Base-by-base conservation (phyloP, 2,797 vertebrate species). In the Pseudochromis fuscus region DNA sequence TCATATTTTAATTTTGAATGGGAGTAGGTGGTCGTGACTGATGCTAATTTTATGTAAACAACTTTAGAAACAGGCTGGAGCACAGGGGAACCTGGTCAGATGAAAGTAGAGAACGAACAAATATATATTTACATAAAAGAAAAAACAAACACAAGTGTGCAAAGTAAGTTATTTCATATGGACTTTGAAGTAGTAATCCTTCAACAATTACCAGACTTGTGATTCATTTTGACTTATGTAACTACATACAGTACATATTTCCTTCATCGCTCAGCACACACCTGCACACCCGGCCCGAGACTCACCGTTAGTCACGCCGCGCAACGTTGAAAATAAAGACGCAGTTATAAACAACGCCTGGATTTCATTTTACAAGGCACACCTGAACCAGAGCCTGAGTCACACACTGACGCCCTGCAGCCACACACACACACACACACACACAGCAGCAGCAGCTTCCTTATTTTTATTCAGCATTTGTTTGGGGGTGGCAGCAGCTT, bases 381-480 rank as follows among this genome's bases (percentile, higher is more conserved):
- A 89, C 84, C 87, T 90, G 77, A 86, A 66, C 35, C 60, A 12
- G 16, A 27, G 48, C 28, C 45, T 85, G 79, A 89, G 74, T 87
- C 84, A 87, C 60, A 57, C 50, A 57, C 25, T 5, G 8, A 59
- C 15, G 2, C 67, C 68, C 61, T 46, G 49, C 58, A 55, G 66
- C 72, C 74, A 69, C 65, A 3, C 71, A 58, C 68, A 62, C 16
- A 57, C 33, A 13, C 46, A 48, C 23, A 2, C 5, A 49, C 58
- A 44, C 57, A 35, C 11, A 10, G 31, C 31, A 7, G 35, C 66
- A 19, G 40, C 19, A 11, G 45, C 49, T 35, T 25, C 35, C 15
- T 61, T n/a, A 18, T 40, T 18, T 40, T 18, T 40, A 3, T 44
- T 60, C 19, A 7, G 18, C 12, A 23, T 28, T 8, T 6, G 16